These are phyloP conservation scores for Nannobrachium achirus DNA, from an alignment of 2,113 vertebrate species.

Conservation along the genomic window DNA sequence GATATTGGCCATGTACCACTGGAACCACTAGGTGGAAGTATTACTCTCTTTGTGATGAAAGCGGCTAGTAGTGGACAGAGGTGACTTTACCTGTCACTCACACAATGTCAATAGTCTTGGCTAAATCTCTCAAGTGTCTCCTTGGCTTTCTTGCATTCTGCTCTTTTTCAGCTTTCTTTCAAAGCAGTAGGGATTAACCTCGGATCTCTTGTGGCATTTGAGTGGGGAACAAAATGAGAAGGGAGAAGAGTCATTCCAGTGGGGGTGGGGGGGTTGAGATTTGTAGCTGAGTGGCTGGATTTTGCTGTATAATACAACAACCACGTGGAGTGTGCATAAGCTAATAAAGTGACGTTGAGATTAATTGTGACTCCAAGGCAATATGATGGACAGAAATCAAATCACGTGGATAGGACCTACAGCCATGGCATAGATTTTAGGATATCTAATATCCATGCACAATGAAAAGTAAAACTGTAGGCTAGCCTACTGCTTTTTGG, in stretches of 20 bases:
- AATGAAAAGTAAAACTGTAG: too few relatives aligned
- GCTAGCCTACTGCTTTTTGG: too few relatives aligned
- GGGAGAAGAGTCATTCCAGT: conserved; percentile 15
- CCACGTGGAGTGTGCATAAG: conserved; percentile 9
- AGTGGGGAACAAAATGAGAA: conserved; percentile 34
- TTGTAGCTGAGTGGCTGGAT: conserved; percentile 32
- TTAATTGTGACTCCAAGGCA: not conserved
- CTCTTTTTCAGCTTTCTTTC: conserved; percentile 21
- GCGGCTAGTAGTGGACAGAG: conserved; percentile 14
- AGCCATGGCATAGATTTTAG: too few relatives aligned
- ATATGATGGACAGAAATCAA: too few relatives aligned
- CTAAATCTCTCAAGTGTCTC: conserved; percentile 60
- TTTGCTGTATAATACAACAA: conserved; percentile 22
- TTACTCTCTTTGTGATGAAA: conserved; percentile 44
- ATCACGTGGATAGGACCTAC: too few relatives aligned
- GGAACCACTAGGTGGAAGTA: conserved; percentile 60
- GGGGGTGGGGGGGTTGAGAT: conserved; percentile 25
- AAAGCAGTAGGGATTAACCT: conserved; percentile 58
- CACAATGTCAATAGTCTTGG: conserved; percentile 58
- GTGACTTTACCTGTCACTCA: conserved; percentile 71
- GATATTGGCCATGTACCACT: rapidly evolving
- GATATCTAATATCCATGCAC: too few relatives aligned
- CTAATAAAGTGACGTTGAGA: not conserved
- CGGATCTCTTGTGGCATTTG: conserved; percentile 31
- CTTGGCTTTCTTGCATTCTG: conserved; percentile 53